phyloP scores from a whole-genome alignment of 2,797 vertebrate species.

The Manis pentadactyla region DNA sequence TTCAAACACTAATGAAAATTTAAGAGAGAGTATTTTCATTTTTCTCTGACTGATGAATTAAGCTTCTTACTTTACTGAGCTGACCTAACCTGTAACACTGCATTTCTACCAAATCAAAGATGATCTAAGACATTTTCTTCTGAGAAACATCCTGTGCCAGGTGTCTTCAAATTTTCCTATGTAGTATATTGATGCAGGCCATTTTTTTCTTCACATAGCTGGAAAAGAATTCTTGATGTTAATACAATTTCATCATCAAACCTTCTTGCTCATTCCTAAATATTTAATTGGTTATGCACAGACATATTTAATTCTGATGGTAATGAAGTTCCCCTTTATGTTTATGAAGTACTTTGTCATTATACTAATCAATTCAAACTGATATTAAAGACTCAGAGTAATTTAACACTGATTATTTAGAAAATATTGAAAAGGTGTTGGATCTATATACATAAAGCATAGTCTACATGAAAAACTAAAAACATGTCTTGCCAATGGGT shows the following conservation, averaged over 20 bases:
- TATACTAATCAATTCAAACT: not conserved
- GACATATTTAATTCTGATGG: not conserved
- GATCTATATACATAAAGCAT: not conserved
- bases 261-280: not conserved
- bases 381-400: not conserved
- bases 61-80: not conserved
- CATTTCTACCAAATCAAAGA: not conserved
- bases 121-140: not conserved
- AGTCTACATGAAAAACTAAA: not conserved
- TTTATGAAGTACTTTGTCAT: slow-evolving; percentile 34
- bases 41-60: slow-evolving; percentile 20
- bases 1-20: not conserved
- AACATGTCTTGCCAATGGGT: too few species aligned
- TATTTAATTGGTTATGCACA: not conserved
- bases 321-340: not conserved
- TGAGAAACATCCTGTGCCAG: not conserved
- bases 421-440: not conserved
- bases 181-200: not conserved
- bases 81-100: not conserved
- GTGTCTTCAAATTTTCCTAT: not conserved
- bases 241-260: not conserved
- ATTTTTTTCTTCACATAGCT: not conserved
- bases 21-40: not conserved
- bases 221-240: not conserved
- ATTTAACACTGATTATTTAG: not conserved